phyloP scores from a whole-genome alignment of 2,888 invertebrate genomes.

The Fragum fragum region DNA sequence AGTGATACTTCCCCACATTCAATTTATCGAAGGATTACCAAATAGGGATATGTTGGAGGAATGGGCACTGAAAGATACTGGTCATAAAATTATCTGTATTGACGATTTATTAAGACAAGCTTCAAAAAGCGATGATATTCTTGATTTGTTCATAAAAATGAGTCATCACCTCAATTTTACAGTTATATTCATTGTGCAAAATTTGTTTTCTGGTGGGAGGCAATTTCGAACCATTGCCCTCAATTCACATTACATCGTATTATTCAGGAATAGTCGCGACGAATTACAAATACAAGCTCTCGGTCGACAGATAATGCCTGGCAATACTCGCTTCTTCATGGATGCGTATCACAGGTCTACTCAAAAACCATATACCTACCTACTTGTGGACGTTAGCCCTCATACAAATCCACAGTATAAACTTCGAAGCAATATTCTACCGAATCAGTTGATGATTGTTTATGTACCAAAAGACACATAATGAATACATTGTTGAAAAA shows the following conservation, averaged over 20 bases:
- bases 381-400: conserved; percentile 44
- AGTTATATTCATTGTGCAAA: conserved; percentile 14
- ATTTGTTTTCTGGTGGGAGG: conserved; percentile 16
- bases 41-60: conserved; percentile 17
- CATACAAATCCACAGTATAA: conserved; percentile 39
- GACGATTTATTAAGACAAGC: conserved; percentile 24
- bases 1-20: conserved; percentile 17
- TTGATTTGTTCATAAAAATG: not conserved
- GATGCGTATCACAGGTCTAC: conserved; percentile 46
- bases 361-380: conserved; percentile 23
- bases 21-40: conserved; percentile 42
- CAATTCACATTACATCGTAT: conserved; percentile 40
- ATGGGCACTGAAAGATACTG: conserved; percentile 19
- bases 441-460: conserved; percentile 45
- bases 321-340: conserved; percentile 49
- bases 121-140: conserved; percentile 25
- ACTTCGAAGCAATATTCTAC: conserved; percentile 44
- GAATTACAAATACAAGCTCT: conserved; percentile 50
- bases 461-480: conserved; percentile 31
- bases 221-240: conserved; percentile 4
- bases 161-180: conserved; percentile 8
- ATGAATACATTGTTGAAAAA: conserved; percentile 29
- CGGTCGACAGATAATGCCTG: conserved; percentile 56
- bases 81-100: conserved; percentile 26
- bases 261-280: conserved; percentile 51